These are phyloP conservation scores for Exaiptasia diaphana DNA, from an alignment of 64 coral and sea anemone species.

Conservation along the genomic window DNA sequence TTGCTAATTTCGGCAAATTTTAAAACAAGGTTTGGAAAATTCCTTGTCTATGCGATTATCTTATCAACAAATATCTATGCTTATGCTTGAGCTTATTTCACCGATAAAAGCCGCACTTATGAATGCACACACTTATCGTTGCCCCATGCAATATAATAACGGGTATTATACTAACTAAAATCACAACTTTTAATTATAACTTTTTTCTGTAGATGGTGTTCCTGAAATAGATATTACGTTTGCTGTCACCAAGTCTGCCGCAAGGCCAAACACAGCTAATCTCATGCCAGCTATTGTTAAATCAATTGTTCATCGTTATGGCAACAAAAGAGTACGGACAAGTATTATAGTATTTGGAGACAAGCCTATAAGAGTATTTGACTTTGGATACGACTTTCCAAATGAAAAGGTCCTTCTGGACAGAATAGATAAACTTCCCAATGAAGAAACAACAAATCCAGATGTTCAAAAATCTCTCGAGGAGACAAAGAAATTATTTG, in stretches of 20 bases:
- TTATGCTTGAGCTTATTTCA: too few relatives aligned
- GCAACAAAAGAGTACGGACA: constrained; percentile 9
- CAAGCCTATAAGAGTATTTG: not conserved
- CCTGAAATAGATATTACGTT: constrained; percentile 43
- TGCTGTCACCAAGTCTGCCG: constrained; percentile 12
- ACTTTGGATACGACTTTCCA: constrained; percentile 2
- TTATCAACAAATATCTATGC: too few relatives aligned
- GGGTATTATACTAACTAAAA: too few relatives aligned
- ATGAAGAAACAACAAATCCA: not conserved
- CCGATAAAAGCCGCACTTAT: not conserved
- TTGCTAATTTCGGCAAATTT: too few relatives aligned
- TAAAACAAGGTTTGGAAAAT: too few relatives aligned
- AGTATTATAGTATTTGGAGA: constrained; percentile 5
- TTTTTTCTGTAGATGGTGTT: constrained; percentile 18
- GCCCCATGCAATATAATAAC: too few relatives aligned
- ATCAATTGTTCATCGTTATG: constrained; percentile 47
- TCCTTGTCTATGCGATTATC: too few relatives aligned
- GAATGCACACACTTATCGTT: too few relatives aligned
- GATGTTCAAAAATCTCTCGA: constrained; percentile 4
- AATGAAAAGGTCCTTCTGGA: not conserved
- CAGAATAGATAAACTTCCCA: not conserved
- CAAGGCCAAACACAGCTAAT: not conserved
- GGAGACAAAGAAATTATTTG: not conserved
- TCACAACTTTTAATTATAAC: too few relatives aligned
- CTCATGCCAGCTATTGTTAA: constrained; percentile 33